Conservation (phyloP, 2,113 vertebrate genomes). For the Alethe castanea region DNA sequence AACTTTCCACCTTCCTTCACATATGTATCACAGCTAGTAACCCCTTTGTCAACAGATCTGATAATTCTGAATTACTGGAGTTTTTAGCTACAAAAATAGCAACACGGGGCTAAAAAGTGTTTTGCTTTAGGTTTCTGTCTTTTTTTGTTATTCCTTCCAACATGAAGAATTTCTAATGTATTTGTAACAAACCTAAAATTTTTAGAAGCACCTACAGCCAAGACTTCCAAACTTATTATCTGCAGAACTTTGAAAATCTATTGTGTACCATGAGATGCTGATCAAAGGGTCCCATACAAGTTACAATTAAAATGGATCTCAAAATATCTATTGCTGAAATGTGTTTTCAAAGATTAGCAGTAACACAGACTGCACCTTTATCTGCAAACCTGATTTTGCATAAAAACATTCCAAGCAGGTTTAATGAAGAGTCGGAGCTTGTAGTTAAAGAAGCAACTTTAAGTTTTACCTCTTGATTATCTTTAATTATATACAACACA, state of each 20-base stretch:
- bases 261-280: not conserved
- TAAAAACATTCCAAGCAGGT: not conserved
- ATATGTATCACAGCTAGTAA: not conserved
- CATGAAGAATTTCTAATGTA: not conserved
- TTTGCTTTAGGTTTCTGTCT: not conserved
- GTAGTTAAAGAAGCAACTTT: not conserved
- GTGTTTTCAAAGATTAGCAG: not conserved
- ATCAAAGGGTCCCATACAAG: not conserved
- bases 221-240: not conserved
- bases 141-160: not conserved
- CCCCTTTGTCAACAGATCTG: not conserved
- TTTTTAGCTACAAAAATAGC: not conserved
- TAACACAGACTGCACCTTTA: not conserved
- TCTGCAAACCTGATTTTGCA: not conserved
- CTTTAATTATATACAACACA: not conserved
- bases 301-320: not conserved
- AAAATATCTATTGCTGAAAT: not conserved
- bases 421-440: not conserved
- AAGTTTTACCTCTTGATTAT: not conserved
- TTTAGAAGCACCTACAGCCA: not conserved
- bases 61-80: not conserved
- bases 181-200: not conserved
- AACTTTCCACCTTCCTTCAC: not conserved
- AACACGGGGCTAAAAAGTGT: not conserved
- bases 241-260: not conserved